Conservation (phyloP, 2,797 vertebrate species). For the Poeciliopsis gracilis region DNA sequence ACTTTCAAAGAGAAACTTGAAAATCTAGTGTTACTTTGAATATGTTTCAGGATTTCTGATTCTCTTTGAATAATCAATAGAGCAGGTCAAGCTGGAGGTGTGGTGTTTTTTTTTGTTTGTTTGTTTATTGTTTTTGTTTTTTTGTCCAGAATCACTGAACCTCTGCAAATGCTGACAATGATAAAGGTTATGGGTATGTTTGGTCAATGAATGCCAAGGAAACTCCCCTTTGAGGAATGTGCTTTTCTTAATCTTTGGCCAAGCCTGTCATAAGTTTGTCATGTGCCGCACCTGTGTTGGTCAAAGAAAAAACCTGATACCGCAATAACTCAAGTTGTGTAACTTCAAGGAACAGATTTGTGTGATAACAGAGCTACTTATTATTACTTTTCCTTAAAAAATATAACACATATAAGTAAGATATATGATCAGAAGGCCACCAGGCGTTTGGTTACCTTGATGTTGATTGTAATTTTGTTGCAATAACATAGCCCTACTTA, state of each 20-base stretch:
- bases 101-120: slow-evolving; percentile 27
- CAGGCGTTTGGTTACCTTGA: slow-evolving; percentile 11
- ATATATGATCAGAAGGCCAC: not conserved
- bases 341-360: slow-evolving; percentile 13
- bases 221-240: slow-evolving; percentile 42
- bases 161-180: slow-evolving; percentile 48
- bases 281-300: slow-evolving; percentile 43
- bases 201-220: slow-evolving; percentile 62
- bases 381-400: slow-evolving; percentile 1
- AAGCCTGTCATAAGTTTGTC: slow-evolving; percentile 15
- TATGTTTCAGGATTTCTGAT: slow-evolving; percentile 19
- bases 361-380: not conserved
- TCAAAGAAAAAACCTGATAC: slow-evolving; percentile 39
- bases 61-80: not conserved
- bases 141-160: slow-evolving; percentile 35
- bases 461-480: slow-evolving; percentile 27
- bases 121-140: not conserved
- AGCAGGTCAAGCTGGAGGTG: slow-evolving; percentile 1
- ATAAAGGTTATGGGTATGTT: slow-evolving; percentile 44
- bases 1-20: slow-evolving; percentile 38
- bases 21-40: slow-evolving; percentile 16
- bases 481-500: slow-evolving; percentile 36
- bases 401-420: not conserved
- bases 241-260: slow-evolving; percentile 55
- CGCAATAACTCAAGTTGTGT: slow-evolving; percentile 4